Base-by-base conservation (phyloP, 2,113 vertebrate genomes). In the Sinocyclocheilus maitianheensis region DNA sequence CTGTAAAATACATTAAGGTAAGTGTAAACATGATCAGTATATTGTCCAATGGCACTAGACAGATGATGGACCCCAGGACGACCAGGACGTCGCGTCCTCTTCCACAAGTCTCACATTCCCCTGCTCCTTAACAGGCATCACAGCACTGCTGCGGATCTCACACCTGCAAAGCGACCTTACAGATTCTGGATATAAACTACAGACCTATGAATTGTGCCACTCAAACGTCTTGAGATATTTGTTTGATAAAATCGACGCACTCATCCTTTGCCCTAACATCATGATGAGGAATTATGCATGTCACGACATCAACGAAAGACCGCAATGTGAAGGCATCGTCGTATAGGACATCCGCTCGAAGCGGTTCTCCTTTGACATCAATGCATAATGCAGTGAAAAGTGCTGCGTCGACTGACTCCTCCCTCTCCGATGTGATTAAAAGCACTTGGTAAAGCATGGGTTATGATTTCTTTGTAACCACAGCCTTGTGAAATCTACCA, bases 21-120 rank as follows among this genome's bases (percentile, higher is more conserved):
- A 67, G 86, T 90, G 88, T 92, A 91, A 91, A 90, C 87, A 90
- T 74, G 71, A 88, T 72, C n/a, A n/a, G 65, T 79, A 72, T 63
- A 75, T 87, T 83, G 81, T 82, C 83, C 82, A 84, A 58, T 84
- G 84, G 72, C 84, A 81, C 84, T 60, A 37, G 7, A 58, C 40
- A 71, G 37, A 87, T 80, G 62, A 65, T 63, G 69, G 81, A 81
- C 62, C 72, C 76, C 72, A 63, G 69, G 76, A 79, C 34, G n/a
- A 72, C 37, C 69, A 12, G 34, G 22, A 43, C 34, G 18, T 22
- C 3, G 24, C 18, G 34, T 40, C 22, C 51, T 83, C 72, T 78
- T 62, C 24, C 81, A 62, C 37, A 18, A 78, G 76, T 55, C 79
- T 81, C 58, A n/a, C 37, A 55, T 48, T 82, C 76, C 6, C 43